Conservation (phyloP, 2,888 invertebrate species). For the Microplitis deprimator region DNA sequence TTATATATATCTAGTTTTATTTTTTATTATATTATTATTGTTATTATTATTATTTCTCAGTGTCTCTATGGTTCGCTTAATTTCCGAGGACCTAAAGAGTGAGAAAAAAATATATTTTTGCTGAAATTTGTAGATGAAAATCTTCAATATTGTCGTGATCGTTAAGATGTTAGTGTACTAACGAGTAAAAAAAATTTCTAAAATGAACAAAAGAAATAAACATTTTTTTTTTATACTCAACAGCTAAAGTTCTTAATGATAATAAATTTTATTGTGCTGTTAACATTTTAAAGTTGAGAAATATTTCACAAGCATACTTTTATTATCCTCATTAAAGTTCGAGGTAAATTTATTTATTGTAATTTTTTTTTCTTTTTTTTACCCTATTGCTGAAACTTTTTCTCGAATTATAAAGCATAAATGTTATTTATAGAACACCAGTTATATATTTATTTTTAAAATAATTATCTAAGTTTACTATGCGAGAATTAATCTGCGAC, state of each 20-base stretch:
- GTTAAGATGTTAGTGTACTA: not conserved
- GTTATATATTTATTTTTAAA: not conserved
- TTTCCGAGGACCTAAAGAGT: not conserved
- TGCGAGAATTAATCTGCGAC: not conserved
- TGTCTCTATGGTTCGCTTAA: constrained; percentile 7
- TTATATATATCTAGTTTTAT: not conserved
- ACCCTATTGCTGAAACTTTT: not conserved
- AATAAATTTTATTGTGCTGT: constrained; percentile 3
- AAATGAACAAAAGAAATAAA: not conserved
- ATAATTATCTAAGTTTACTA: not conserved
- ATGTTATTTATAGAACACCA: not conserved
- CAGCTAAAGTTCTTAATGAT: not conserved
- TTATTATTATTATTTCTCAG: not conserved
- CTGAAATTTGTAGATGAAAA: constrained; percentile 7
- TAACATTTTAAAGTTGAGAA: constrained; percentile 1
- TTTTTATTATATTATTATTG: not conserved
- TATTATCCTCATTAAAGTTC: constrained; percentile 1
- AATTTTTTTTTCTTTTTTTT: not conserved
- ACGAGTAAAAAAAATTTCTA: not conserved
- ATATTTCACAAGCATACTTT: not conserved
- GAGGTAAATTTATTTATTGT: not conserved
- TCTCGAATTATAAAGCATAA: not conserved
- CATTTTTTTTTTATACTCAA: not conserved
- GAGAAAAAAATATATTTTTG: not conserved
- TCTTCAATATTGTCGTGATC: not conserved